Percentiles rank a stretch among this genome's conserved stretches.
Evolutionary conservation across 2,113 vertebrate species (phyloP).

Genomic region (Riparia riparia): DNA sequence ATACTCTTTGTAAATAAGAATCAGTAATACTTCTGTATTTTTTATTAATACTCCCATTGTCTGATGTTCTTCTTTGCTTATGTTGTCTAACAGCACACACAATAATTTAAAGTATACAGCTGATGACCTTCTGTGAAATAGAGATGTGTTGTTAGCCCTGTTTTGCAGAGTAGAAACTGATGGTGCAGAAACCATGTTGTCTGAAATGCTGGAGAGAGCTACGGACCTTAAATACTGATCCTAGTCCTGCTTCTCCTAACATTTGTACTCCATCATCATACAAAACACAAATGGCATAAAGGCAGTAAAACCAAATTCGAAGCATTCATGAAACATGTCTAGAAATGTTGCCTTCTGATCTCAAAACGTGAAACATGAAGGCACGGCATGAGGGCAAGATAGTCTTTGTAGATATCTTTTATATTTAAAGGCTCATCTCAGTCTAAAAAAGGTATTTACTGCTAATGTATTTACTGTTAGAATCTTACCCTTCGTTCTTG

Average conservation of each 20-base stretch:
- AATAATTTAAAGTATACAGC: background rate
- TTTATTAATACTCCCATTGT: background rate
- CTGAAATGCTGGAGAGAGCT: background rate
- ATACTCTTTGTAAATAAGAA: background rate
- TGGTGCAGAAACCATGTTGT: background rate
- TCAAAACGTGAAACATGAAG: background rate
- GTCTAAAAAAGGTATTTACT: background rate
- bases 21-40: background rate
- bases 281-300: background rate
- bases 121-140: background rate
- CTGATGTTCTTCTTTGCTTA: background rate
- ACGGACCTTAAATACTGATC: background rate
- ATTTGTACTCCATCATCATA: background rate
- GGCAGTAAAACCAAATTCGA: background rate
- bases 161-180: background rate
- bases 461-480: background rate
- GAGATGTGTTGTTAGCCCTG: background rate
- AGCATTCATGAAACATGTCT: background rate
- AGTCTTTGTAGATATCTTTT: background rate
- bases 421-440: background rate
- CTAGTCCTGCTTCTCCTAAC: background rate
- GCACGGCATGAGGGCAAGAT: rapidly evolving
- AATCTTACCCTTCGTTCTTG: background rate
- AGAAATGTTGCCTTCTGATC: background rate
- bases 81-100: background rate